A percentile compares a stretch with the other conserved stretches of the same genome.
These are phyloP conservation scores for Channa maculata DNA, from an alignment of 2,113 vertebrate species.

Conservation along the genomic window DNA sequence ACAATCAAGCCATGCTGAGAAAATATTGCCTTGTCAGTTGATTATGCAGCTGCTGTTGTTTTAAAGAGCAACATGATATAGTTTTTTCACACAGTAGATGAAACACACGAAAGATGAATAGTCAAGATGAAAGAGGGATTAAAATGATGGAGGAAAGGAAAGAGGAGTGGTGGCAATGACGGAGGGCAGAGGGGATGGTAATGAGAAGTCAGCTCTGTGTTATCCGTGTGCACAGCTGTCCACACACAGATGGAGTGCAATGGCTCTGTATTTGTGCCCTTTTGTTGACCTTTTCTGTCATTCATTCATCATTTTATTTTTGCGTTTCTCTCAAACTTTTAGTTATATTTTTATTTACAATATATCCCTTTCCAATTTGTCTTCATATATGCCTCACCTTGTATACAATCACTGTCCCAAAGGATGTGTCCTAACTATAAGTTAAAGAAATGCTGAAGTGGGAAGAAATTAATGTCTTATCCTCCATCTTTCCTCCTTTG, in stretches of 20 bases:
- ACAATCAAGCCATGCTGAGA: conserved; percentile 13
- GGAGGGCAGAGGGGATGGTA: conserved; percentile 28
- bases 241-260: conserved; percentile 6
- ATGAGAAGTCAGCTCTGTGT: conserved; percentile 45
- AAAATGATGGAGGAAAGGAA: conserved; percentile 15
- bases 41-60: conserved; percentile 50
- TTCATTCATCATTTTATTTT: not conserved
- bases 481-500: not conserved
- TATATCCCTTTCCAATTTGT: not conserved
- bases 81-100: conserved; percentile 15
- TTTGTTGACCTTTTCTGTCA: not conserved
- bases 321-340: not conserved
- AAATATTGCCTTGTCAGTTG: conserved; percentile 36
- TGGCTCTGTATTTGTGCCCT: not conserved
- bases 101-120: not conserved
- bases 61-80: conserved; percentile 21
- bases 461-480: conserved; percentile 14
- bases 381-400: not conserved
- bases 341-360: not conserved
- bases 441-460: conserved; percentile 5
- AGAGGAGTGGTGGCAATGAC: conserved; percentile 7
- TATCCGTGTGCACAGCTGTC: conserved; percentile 6
- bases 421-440: conserved; percentile 23
- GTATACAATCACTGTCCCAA: conserved; percentile 12
- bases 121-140: conserved; percentile 41